Evolutionary conservation across 2,888 invertebrate genomes (phyloP), one percentile per base, ranked within the genome.

Genomic region (Suillia variegata): DNA sequence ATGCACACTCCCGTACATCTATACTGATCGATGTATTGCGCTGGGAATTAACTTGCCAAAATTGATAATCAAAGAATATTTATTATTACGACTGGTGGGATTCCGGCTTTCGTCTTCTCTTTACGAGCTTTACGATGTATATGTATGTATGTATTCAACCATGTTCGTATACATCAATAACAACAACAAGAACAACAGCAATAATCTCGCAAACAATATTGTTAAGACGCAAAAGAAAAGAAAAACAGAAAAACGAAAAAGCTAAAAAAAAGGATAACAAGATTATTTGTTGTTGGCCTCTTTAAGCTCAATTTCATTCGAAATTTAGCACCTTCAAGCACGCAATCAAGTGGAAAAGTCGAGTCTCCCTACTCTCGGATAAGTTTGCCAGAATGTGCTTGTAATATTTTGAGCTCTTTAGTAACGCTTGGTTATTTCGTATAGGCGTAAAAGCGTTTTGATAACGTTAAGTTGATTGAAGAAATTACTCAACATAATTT

Each of bases 321-420:
- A 33, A 52, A 52, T 52, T 52, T 52, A 33, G 8, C 52, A 33
- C 34, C 33, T 18, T 17, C 31, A 52, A 15, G 17, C 31, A 42
- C 5, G 54, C 42, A 55, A 48, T 55, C 55, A 55, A 55, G 47
- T 17, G 55, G 31, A 26, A 55, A 55, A 47, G 55, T 47, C 55
- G 31, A 24, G n/a, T n/a, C n/a, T n/a, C 31, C 31, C 26, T 2
- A 55, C 31, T 26, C 47, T 4, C n/a, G 38, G n/a, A 38, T 38
- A 38, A 38, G n/a, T n/a, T n/a, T n/a, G n/a, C n/a, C n/a, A n/a
- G n/a, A n/a, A n/a, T n/a, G n/a, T n/a, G n/a, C n/a, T n/a, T n/a
- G n/a, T n/a, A n/a, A n/a, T n/a, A n/a, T n/a, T n/a, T n/a, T n/a
- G n/a, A n/a, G n/a, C n/a, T n/a, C n/a, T n/a, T n/a, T n/a, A n/a